phyloP scores from a whole-genome alignment of 2,113 vertebrate species.

The Oryzias curvinotus region DNA sequence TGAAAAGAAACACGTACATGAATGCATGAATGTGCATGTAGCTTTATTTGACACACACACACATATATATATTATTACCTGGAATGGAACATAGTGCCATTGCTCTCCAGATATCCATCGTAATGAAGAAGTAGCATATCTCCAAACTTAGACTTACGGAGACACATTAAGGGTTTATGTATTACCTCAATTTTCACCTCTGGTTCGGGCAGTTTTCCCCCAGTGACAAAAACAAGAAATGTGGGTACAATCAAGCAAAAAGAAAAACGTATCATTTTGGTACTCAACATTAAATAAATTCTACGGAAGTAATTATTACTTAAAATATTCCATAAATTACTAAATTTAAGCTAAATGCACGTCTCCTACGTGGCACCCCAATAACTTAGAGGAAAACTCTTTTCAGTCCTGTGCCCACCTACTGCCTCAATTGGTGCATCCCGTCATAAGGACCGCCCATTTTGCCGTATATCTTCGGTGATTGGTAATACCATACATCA shows the following conservation, averaged over 20 bases:
- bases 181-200: slow-evolving; percentile 92
- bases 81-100: slow-evolving; percentile 91
- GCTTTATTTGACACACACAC: not conserved
- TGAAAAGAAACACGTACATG: not conserved
- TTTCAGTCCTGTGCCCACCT: slow-evolving; percentile 19
- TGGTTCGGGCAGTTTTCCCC: slow-evolving; percentile 86
- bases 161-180: slow-evolving; percentile 89
- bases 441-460: not conserved
- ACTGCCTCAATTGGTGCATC: slow-evolving; percentile 49
- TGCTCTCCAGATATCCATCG: slow-evolving; percentile 87
- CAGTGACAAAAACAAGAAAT: slow-evolving; percentile 66
- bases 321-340: not conserved
- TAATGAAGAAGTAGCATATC: slow-evolving; percentile 92
- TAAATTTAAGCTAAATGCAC: slow-evolving; percentile 16
- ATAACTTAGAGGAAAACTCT: slow-evolving; percentile 28
- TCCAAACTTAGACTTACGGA: slow-evolving; percentile 87
- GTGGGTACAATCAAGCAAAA: slow-evolving; percentile 60
- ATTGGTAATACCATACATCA: slow-evolving; percentile 40
- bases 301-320: not conserved
- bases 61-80: slow-evolving; percentile 77
- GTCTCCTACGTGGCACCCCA: slow-evolving; percentile 74
- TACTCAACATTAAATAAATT: not conserved
- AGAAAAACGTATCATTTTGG: slow-evolving; percentile 66
- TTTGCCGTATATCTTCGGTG: accelerated
- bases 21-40: not conserved